Evolutionary conservation across 1,140 invertebrate genomes (phyloP), one percentile per base, ranked within the genome.

Genomic region (Ostrea denselamellosa): DNA sequence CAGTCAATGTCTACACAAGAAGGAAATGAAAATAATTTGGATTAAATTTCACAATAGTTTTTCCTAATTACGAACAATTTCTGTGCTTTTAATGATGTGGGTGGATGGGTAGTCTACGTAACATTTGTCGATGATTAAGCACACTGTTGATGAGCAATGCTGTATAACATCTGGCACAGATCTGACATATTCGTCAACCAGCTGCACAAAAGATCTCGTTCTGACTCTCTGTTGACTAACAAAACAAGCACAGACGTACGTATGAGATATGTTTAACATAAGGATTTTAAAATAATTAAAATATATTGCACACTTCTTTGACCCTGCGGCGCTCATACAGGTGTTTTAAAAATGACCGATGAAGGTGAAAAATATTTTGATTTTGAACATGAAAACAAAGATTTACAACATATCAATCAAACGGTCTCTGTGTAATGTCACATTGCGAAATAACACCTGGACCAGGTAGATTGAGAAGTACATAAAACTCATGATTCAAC

Each of bases 261-360:
- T 62, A n/a, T 5, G 8, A 19, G n/a, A 62, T 62, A 62, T 19
- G 8, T 17, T 62, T n/a, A 19, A n/a, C 17, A 62, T 19, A 17
- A 14, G 56, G n/a, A n/a, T 56, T 62, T 62, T 62, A 19, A 62
- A 62, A 28, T 77, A 17, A 62, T 62, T 1, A 44, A 77, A 77
- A 77, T 25, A 28, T 77, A 77, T 77, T 77, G 68, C 68, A 77
- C 68, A 14, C 28, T 77, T 5, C 25, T 77, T 77, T 77, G 68
- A 77, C 28, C 25, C 28, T 5, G 28, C 68, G 25, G 28, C 68
- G 25, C 25, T 77, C 28, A 62, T n/a, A 19, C 19, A 7, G 17
- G 17, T 19, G 7, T 7, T 62, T 14, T 19, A 56, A 12, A 9
- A 56, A 9, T 12, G 9, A 56, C 17, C 56, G 7, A 8, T 5